Evolutionary conservation across 1,140 invertebrate genomes (phyloP), one percentile per base, ranked within the genome.

Genomic region (Anastrepha obliqua): DNA sequence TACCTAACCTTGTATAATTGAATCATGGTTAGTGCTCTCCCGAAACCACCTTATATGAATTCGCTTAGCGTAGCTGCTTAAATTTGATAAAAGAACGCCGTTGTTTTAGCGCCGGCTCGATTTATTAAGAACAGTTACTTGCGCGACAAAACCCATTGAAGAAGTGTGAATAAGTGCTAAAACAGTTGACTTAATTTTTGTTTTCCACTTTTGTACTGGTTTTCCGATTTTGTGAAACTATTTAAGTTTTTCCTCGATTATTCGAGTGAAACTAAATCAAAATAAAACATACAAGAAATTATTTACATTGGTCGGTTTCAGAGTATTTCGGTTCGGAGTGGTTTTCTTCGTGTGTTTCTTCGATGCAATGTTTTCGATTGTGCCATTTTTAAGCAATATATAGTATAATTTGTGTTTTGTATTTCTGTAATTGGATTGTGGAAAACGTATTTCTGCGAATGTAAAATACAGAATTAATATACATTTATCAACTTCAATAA

Each of bases 151-250:
- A 67, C 42, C 44, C 67, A 47, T n/a, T 47, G 44, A 44, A 67
- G 20, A 67, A 15, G 67, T 74, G 17, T 47, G 44, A 44, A 67
- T 20, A 67, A 15, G 67, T 74, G 39, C 15, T 74, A 3, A 74
- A 47, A 4, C 17, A 74, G 67, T 74, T 74, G 39, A 74, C 42
- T 74, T 42, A 74, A 44, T 74, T 74, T 11, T 74, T 47, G 42
- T n/a, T 55, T 74, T 47, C 67, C 42, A 47, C 39, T 74, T 74
- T 39, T 74, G 8, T 74, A 47, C 44, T 74, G 39, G 39, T 74
- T 74, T 74, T 74, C 42, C 42, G 42, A 44, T 44, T 74, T 39
- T 74, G 42, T 74, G 67, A 42, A 44, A 29, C 17, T 74, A 7
- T 44, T 74, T 74, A 74, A 74, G 6, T n/a, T 44, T 62, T 62